Percentiles rank a stretch among this genome's conserved stretches.
These are phyloP conservation scores for Mycteria americana DNA, from an alignment of 2,797 vertebrate genomes.

Conservation along the genomic window DNA sequence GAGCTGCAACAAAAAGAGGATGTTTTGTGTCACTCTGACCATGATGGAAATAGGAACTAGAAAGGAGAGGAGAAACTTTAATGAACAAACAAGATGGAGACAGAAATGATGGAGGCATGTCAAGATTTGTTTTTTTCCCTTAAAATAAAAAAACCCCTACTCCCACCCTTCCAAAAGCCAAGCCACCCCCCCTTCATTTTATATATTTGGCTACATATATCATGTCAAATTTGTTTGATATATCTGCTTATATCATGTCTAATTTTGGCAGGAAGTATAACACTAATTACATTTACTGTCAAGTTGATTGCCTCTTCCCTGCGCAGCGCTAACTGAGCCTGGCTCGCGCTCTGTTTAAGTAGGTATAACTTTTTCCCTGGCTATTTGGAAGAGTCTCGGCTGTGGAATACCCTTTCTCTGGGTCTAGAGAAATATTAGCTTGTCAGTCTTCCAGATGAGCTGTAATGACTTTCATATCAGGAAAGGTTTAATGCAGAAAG, in stretches of 20 bases:
- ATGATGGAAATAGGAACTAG: neutral
- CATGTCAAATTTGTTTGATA: neutral
- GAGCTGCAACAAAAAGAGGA: neutral
- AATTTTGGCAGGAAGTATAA: conserved; percentile 41
- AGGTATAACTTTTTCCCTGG: neutral
- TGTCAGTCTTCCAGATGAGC: neutral
- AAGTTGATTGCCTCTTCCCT: conserved; percentile 11
- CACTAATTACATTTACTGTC: conserved; percentile 43
- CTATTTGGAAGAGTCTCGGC: neutral
- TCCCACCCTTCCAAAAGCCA: neutral
- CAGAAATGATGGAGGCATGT: neutral
- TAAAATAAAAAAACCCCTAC: neutral
- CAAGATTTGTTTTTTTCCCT: neutral
- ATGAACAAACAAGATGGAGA: neutral
- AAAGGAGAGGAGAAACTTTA: neutral
- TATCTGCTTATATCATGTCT: conserved; percentile 13
- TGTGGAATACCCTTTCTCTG: neutral
- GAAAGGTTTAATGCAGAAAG: neutral
- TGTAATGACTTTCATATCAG: neutral
- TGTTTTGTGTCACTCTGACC: neutral
- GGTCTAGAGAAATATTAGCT: neutral
- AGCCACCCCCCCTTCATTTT: neutral
- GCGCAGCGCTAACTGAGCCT: neutral
- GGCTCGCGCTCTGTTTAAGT: neutral
- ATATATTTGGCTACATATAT: neutral